phyloP scores from a whole-genome alignment of 2,797 vertebrate genomes.

The Propithecus deckenii region DNA sequence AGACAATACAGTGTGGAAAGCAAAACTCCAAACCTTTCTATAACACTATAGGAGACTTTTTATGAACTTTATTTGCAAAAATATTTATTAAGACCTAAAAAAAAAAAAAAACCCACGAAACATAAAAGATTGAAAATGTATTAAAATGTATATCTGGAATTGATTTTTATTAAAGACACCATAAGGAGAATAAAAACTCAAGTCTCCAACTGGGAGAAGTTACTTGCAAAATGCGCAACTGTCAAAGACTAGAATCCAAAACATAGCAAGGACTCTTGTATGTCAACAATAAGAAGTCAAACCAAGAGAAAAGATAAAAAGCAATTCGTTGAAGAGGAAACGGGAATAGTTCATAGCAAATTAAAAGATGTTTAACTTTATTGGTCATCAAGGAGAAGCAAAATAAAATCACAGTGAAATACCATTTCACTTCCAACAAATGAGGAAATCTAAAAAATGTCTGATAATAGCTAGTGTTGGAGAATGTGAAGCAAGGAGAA shows the following conservation, averaged over 20 bases:
- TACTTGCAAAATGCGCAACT: slow-evolving; percentile 7
- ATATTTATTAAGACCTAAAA: background rate
- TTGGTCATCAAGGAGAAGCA: background rate
- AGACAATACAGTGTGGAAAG: background rate
- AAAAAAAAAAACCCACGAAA: background rate
- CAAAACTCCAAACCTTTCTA: background rate
- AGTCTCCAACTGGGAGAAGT: background rate
- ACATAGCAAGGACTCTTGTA: background rate
- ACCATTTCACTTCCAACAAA: background rate
- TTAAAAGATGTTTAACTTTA: slow-evolving; percentile 26
- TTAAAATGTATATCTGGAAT: background rate
- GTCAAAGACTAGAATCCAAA: background rate
- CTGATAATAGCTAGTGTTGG: background rate
- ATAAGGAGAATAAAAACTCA: background rate
- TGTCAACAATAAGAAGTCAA: background rate
- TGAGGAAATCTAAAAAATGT: background rate
- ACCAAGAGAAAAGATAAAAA: slow-evolving; percentile 7
- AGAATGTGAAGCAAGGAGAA: background rate
- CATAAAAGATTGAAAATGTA: background rate
- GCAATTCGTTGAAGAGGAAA: background rate
- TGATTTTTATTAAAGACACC: background rate
- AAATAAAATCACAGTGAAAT: slow-evolving; percentile 15
- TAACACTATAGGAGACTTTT: background rate
- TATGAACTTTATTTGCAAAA: background rate
- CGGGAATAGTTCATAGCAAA: background rate